A percentile compares a stretch with the other conserved stretches of the same genome.
phyloP scores from a whole-genome alignment of 2,888 invertebrate genomes.

The Calephelis perditalis region DNA sequence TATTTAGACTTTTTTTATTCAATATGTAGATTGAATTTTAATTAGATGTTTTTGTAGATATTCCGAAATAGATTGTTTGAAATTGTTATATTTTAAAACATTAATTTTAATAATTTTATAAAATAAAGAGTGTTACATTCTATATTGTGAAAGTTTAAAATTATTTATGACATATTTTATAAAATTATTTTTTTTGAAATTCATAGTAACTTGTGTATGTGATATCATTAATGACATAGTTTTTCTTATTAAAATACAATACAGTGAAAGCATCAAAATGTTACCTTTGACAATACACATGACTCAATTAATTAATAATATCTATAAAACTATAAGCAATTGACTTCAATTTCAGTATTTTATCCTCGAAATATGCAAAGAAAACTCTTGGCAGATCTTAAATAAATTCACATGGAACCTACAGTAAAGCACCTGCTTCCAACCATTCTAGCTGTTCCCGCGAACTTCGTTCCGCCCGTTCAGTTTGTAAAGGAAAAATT shows the following conservation, averaged over 20 bases:
- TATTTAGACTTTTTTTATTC: neutral
- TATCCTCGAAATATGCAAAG: no score
- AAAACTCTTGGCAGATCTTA: no score
- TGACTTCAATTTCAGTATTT: no score
- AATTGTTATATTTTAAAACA: neutral
- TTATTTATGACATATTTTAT: slow-evolving; percentile 17
- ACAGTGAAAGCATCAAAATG: slow-evolving; percentile 28
- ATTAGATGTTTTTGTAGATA: slow-evolving; percentile 8
- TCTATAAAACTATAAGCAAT: no score
- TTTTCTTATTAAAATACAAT: slow-evolving; percentile 2
- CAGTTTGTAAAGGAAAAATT: no score
- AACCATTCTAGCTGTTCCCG: no score
- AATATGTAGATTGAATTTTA: slow-evolving; percentile 8
- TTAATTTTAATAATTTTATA: neutral
- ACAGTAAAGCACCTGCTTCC: no score
- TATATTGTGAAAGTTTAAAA: slow-evolving; percentile 2
- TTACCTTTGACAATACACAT: neutral
- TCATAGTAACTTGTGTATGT: slow-evolving; percentile 7
- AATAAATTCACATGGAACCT: no score
- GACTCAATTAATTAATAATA: no score
- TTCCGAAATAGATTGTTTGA: slow-evolving; percentile 3
- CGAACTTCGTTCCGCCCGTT: no score
- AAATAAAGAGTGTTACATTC: neutral
- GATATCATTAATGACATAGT: slow-evolving; percentile 4
- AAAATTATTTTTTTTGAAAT: slow-evolving; percentile 9